Evolutionary conservation across 2,888 invertebrate genomes (phyloP), one percentile per base, ranked within the genome.

Genomic region (Malacosoma neustria): DNA sequence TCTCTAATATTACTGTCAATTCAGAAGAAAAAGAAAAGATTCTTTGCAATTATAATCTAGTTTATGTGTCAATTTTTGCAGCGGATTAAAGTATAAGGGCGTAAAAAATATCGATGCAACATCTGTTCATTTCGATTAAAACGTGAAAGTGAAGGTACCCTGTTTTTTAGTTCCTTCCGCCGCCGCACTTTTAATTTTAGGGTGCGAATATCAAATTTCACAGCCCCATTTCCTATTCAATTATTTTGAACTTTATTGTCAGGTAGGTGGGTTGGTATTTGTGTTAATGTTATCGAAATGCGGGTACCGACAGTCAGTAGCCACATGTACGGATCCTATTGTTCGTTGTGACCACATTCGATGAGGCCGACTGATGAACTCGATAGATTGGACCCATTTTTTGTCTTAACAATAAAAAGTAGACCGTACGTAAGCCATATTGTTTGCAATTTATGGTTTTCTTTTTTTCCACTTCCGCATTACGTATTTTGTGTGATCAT

Each of bases 111-210:
- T 37, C 41, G 36, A 32, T 33, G 62, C 63, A 58, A 60, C 82
- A 80, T 80, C 67, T 80, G 81, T 65, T 60, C 59, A 49, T 47
- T 50, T 52, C 61, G 63, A 73, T 72, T 71, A 72, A 68, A 72
- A 67, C 67, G 72, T 69, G 77, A 82, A 82, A 84, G 81, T 79
- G 77, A 79, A 70, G 70, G 61, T 68, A 70, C 70, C 63, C 60
- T 60, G 56, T 72, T 81, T 82, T 84, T 81, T 73, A 81, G 70
- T 84, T 85, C 84, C 85, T 82, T 84, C 85, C 85, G 84, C 59
- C 77, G 73, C 72, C 76, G 72, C 69, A 68, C 76, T 79, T 80
- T 81, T 76, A 73, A 75, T 68, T 60, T 57, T 66, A 60, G 76
- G 76, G 75, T 72, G 74, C 72, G 70, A 76, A 74, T 82, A 82